Evolutionary conservation across 2,888 invertebrate genomes (phyloP).

Genomic region (Andrena trimmerana): DNA sequence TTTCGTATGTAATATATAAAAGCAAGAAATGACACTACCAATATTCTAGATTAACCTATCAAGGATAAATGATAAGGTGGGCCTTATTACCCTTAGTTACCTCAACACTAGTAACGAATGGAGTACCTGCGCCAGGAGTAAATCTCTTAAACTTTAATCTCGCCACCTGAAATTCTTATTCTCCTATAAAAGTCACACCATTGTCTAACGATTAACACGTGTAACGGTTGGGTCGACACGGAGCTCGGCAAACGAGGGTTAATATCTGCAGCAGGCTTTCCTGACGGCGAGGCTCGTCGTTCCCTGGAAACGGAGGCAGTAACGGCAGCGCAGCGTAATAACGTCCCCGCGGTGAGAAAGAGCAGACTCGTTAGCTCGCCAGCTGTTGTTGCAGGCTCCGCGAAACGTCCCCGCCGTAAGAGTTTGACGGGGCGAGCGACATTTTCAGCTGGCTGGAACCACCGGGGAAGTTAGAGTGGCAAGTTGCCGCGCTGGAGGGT

Average conservation of each 20-base stretch:
- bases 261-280: background rate
- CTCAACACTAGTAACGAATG: no score
- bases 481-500: conserved; percentile 16
- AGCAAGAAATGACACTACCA: no score
- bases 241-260: background rate
- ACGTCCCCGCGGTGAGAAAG: conserved; percentile 1
- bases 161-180: no score
- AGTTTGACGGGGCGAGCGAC: background rate
- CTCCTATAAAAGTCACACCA: no score
- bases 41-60: no score
- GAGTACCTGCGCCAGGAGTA: no score
- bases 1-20: no score
- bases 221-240: background rate
- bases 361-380: conserved; percentile 1
- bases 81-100: no score
- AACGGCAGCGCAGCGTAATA: conserved; percentile 20
- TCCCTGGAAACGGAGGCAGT: conserved; percentile 1
- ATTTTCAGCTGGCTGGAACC: conserved; percentile 15
- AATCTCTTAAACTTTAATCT: no score
- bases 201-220: no score
- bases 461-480: conserved; percentile 18
- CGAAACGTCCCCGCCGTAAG: background rate
- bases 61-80: no score
- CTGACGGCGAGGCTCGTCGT: background rate
- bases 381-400: background rate